Evolutionary conservation across 2,797 vertebrate species (phyloP).

Genomic region (Phyllotis vaccarum): DNA sequence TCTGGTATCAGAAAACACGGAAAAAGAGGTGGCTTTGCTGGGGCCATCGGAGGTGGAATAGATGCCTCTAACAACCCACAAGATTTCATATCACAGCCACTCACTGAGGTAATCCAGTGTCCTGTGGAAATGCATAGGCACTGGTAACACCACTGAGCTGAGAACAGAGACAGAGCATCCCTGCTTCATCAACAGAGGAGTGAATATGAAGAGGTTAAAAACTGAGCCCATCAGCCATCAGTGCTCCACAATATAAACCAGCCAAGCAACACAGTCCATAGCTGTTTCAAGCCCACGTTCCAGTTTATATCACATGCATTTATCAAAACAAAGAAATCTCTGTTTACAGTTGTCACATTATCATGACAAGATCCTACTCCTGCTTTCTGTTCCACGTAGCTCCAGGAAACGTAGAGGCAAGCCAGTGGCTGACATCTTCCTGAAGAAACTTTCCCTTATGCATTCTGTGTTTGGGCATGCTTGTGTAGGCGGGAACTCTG

Average conservation of each 20-base stretch:
- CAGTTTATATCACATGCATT: background rate
- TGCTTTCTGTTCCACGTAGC: background rate
- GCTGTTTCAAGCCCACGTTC: background rate
- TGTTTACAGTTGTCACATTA: background rate
- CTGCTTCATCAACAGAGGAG: background rate
- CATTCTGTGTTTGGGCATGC: background rate
- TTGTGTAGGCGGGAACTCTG: background rate
- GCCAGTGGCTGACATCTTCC: background rate
- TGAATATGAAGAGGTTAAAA: background rate
- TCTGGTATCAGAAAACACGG: background rate
- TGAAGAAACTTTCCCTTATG: background rate
- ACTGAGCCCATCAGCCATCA: too few species aligned
- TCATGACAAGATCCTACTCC: background rate
- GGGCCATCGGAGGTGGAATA: background rate
- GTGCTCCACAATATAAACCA: background rate
- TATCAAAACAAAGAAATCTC: background rate
- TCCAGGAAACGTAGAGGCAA: background rate
- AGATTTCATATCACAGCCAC: background rate
- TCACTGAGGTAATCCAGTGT: background rate
- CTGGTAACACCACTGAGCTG: accelerated
- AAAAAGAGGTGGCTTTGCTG: accelerated
- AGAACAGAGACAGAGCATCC: background rate
- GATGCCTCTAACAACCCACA: background rate
- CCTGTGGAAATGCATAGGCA: background rate
- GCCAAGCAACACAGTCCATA: background rate